These are phyloP conservation scores for Seira musarum DNA, from an alignment of 2,888 invertebrate species.

Conservation along the genomic window DNA sequence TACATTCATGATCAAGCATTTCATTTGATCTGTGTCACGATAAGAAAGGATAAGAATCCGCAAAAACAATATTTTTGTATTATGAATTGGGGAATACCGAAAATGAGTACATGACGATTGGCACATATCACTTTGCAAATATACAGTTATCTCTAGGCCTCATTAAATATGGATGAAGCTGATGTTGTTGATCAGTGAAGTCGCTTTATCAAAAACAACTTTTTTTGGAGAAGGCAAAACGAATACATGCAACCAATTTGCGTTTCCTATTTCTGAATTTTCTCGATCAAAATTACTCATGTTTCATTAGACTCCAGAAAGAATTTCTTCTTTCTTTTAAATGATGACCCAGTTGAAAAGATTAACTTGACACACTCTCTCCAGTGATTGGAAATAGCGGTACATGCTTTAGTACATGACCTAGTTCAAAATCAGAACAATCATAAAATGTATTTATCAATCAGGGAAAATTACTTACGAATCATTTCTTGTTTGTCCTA, in stretches of 20 bases:
- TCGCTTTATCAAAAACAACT: neutral
- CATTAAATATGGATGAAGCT: conserved; percentile 5
- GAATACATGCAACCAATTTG: no score
- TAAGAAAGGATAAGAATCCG: neutral
- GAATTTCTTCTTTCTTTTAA: conserved; percentile 15
- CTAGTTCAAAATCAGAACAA: conserved; percentile 41
- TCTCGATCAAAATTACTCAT: no score
- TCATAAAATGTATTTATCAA: neutral
- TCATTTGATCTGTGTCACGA: conserved; percentile 35
- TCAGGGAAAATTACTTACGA: conserved; percentile 37
- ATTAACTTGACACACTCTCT: neutral
- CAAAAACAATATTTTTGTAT: conserved; percentile 19
- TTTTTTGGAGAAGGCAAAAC: no score
- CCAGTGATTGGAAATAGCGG: conserved; percentile 43
- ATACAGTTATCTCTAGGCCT: conserved; percentile 26
- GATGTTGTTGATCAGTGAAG: neutral
- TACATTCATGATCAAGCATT: neutral
- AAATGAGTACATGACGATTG: conserved; percentile 25
- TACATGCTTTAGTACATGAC: conserved; percentile 43
- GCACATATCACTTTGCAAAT: conserved; percentile 28
- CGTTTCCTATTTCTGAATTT: neutral
- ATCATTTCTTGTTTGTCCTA: conserved; percentile 39
- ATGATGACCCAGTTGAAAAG: conserved; percentile 44
- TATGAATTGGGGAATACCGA: conserved; percentile 36
- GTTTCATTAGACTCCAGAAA: neutral